These are phyloP conservation scores for Willisornis vidua DNA, from an alignment of 2,113 vertebrate species.

Conservation along the genomic window DNA sequence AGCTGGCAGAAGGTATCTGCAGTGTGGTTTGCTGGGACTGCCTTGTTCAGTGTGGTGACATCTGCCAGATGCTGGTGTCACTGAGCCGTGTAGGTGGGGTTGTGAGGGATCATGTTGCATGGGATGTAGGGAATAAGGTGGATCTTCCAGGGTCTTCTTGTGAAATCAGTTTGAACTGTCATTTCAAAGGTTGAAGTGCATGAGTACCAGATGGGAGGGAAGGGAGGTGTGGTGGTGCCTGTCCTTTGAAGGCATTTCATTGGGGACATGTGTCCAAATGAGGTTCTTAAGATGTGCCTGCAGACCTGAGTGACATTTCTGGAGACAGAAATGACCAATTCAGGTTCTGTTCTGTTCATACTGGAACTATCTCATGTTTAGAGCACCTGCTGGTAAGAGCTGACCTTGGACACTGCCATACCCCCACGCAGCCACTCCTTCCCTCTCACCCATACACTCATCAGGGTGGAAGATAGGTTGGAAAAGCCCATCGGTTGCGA, in stretches of 20 bases:
- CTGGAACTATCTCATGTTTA: neutral
- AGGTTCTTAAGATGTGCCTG: neutral
- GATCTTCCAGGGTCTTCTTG: no score
- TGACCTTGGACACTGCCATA: neutral
- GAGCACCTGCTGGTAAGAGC: neutral
- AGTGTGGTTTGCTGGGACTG: accelerated
- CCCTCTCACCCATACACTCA: no score
- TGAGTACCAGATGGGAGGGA: no score
- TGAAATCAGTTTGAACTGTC: no score
- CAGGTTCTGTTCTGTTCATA: neutral
- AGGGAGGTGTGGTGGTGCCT: neutral
- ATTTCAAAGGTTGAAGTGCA: no score
- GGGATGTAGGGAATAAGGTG: no score
- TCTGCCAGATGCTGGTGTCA: neutral
- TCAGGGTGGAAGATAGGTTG: no score
- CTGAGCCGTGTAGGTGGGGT: no score
- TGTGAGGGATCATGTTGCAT: no score
- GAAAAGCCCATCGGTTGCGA: no score
- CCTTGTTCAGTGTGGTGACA: neutral
- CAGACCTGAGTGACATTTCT: neutral
- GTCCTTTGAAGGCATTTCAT: neutral
- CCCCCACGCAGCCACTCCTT: neutral
- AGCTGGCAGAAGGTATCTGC: neutral
- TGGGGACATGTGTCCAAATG: neutral
- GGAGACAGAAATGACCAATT: neutral